A percentile compares a stretch with the other conserved stretches of the same genome.
Evolutionary conservation across 2,797 vertebrate species (phyloP).

Genomic region (Euthynnus affinis): DNA sequence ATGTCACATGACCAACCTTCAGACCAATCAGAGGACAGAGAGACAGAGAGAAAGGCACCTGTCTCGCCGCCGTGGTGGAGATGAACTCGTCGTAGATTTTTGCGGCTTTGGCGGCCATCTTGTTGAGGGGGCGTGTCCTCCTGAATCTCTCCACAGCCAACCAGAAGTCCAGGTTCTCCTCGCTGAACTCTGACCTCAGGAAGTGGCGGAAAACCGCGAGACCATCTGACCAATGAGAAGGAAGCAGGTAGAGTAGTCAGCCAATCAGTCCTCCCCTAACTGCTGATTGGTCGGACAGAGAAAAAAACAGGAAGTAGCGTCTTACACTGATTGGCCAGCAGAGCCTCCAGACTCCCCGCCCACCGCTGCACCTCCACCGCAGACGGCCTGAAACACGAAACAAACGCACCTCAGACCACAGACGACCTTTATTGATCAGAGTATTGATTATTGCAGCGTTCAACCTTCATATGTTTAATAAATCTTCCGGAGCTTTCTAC

Average conservation of each 20-base stretch:
- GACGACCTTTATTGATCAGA: too few relatives aligned
- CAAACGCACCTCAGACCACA: background rate
- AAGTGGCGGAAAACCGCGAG: constrained; percentile 93
- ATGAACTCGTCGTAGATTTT: constrained; percentile 94
- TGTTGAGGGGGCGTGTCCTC: constrained; percentile 89
- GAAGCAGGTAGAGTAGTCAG: background rate
- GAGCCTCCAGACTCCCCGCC: constrained; percentile 91
- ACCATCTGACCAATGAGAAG: constrained; percentile 85
- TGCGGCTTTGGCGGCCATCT: constrained; percentile 91
- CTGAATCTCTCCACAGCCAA: constrained; percentile 95
- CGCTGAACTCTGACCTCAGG: constrained; percentile 94
- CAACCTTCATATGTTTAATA: too few relatives aligned
- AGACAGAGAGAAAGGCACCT: constrained; percentile 82
- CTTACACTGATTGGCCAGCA: constrained; percentile 94
- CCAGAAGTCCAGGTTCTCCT: constrained; percentile 99
- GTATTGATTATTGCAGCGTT: too few relatives aligned
- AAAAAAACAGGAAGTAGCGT: background rate
- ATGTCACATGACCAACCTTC: constrained; percentile 15
- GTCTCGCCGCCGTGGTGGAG: constrained; percentile 91
- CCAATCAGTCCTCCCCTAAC: background rate
- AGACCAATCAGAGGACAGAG: constrained; percentile 10
- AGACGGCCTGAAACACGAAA: constrained; percentile 84
- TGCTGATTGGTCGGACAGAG: background rate
- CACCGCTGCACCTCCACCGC: constrained; percentile 90
- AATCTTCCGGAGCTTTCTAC: too few relatives aligned